phyloP scores from a whole-genome alignment of 1,140 invertebrate species.

The Drosophila mojavensis region DNA sequence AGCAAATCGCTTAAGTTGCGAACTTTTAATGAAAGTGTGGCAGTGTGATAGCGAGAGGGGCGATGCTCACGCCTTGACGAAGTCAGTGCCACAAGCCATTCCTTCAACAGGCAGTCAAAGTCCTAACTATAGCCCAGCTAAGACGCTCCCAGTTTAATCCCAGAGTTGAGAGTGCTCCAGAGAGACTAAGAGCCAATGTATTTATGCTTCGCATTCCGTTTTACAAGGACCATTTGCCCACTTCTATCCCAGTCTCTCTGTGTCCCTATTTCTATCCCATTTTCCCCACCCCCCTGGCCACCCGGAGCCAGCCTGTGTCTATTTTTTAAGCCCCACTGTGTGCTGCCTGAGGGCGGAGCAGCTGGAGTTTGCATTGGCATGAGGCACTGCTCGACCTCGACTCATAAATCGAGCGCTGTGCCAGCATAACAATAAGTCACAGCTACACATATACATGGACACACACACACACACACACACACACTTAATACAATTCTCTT shows the following conservation, averaged over 20 bases:
- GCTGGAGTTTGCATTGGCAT: constrained; percentile 27
- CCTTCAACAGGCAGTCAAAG: constrained; percentile 44
- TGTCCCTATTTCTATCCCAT: too few species aligned
- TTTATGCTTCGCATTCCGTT: constrained; percentile 29
- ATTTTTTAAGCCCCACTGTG: constrained; percentile 60
- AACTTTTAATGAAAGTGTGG: constrained; percentile 66
- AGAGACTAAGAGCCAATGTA: constrained; percentile 50
- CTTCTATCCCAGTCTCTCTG: background rate
- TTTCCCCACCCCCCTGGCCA: background rate
- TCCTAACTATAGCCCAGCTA: constrained; percentile 72
- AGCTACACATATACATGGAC: constrained; percentile 35
- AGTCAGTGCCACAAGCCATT: constrained; percentile 24
- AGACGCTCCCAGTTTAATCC: constrained; percentile 75
- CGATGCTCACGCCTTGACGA: background rate
- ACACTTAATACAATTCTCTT: constrained; percentile 10
- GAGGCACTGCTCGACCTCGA: constrained; percentile 58
- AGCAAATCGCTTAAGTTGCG: constrained; percentile 75
- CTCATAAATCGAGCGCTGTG: constrained; percentile 81
- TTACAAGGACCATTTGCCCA: constrained; percentile 1
- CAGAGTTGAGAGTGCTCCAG: constrained; percentile 51
- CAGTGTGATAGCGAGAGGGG: constrained; percentile 4
- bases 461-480: background rate
- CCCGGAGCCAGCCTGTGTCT: constrained; percentile 36
- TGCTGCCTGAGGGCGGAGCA: background rate
- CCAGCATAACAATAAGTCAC: constrained; percentile 81